Percentiles rank a stretch among this genome's conserved stretches.
Conservation (phyloP, 1,140 invertebrate species). For the Samia ricini region DNA sequence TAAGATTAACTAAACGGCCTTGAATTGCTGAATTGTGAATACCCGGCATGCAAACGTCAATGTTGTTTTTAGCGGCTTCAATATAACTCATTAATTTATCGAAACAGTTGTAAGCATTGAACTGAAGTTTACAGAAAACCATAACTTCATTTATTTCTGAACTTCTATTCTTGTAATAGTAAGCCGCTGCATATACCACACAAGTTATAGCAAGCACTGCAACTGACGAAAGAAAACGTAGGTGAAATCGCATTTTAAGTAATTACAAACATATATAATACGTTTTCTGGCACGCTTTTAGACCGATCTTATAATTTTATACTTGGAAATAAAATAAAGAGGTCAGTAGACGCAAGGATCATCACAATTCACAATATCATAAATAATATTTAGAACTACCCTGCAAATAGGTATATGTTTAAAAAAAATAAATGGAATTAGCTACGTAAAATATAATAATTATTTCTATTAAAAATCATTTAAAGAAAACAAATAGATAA, state of each 20-base stretch:
- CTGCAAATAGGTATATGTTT: background rate
- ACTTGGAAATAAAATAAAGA: slow-evolving; percentile 59
- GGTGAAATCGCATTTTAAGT: slow-evolving; percentile 67
- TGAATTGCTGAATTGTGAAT: slow-evolving; percentile 70
- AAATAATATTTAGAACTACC: slow-evolving; percentile 41
- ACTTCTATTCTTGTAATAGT: slow-evolving; percentile 60
- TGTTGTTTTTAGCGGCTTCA: slow-evolving; percentile 50
- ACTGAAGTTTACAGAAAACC: slow-evolving; percentile 71
- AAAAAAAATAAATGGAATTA: too few species aligned
- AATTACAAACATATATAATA: slow-evolving; percentile 56
- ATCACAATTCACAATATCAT: slow-evolving; percentile 17
- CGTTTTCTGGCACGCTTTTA: slow-evolving; percentile 27
- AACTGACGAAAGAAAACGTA: slow-evolving; percentile 53
- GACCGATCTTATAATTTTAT: slow-evolving; percentile 58
- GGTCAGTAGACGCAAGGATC: slow-evolving; percentile 33
- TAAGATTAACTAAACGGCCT: slow-evolving; percentile 50
- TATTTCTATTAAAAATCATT: too few species aligned
- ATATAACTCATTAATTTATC: slow-evolving; percentile 66
- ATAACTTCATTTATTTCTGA: slow-evolving; percentile 69
- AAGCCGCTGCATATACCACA: slow-evolving; percentile 61
- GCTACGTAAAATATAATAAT: too few species aligned
- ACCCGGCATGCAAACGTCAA: slow-evolving; percentile 67
- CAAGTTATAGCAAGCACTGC: slow-evolving; percentile 60
- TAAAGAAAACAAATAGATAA: too few species aligned
- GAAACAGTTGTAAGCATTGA: slow-evolving; percentile 65